Base-by-base conservation (phyloP, 2,888 invertebrate genomes). In the Mesorhabditis belari region DNA sequence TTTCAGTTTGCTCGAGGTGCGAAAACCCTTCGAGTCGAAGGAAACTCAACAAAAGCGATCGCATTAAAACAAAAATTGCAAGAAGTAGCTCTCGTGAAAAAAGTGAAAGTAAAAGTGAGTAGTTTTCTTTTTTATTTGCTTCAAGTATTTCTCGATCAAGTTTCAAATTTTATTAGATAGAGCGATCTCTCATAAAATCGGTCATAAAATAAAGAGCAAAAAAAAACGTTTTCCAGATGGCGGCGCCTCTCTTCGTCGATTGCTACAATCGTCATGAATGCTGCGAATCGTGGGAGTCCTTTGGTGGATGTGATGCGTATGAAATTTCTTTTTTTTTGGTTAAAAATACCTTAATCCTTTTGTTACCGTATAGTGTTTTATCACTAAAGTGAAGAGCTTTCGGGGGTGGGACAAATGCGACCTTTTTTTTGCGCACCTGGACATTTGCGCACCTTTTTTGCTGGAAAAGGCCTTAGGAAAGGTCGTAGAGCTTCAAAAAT, bases 201-300 rank as follows among this genome's bases (percentile, higher is more conserved):
- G n/a, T n/a, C n/a, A n/a, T n/a, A n/a, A n/a, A n/a, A n/a, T n/a
- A n/a, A n/a, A n/a, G n/a, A n/a, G n/a, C 44, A 35, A 35, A 35
- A 35, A 35, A 35, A 35, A 9, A n/a, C 58, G 49, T 57, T 27
- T 59, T 71, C 21, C 58, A 66, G 26, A 68, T 68, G 69, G 62
- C 63, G 3, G 66, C 70, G 1, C 67, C 69, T n/a, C 62, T 72
- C 26, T 77, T 79, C 68, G 66, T 70, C 51, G 73, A 77, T 62
- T 79, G 79, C 64, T 76, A 67, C 69, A 79, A 78, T 65, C 62
- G 74, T 5, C 61, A 75, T 54, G 54, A 51, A 19, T 19, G 23
- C 24, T 21, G 44, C 44, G 44, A 35, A 35, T 35, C 44, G 12
- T 35, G 44, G 44, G 44, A 35, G n/a, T 35, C n/a, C 12, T 35